phyloP scores from a whole-genome alignment of 2,888 invertebrate species.

The Pandemis corylana region DNA sequence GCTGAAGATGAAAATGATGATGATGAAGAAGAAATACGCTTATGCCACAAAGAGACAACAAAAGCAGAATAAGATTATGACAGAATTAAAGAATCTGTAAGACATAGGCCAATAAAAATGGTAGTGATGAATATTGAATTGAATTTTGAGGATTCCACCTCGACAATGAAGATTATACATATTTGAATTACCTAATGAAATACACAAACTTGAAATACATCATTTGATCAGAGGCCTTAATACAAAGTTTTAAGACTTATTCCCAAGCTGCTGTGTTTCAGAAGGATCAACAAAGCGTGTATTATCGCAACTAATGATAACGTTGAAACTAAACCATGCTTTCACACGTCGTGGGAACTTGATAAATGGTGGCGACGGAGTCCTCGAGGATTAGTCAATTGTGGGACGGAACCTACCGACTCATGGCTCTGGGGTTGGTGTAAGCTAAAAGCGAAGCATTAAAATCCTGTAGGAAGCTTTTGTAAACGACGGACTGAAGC shows the following conservation, averaged over 20 bases:
- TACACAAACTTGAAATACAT: background rate
- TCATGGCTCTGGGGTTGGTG: constrained; percentile 49
- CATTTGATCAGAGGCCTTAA: background rate
- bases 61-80: no score
- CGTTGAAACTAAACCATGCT: constrained; percentile 23
- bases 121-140: no score
- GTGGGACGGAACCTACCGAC: constrained; percentile 50
- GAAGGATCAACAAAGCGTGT: constrained; percentile 10
- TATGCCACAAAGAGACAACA: no score
- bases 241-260: background rate
- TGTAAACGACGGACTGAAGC: background rate
- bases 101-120: no score
- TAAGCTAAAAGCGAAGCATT: constrained; percentile 29
- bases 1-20: no score
- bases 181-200: background rate
- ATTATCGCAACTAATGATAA: constrained; percentile 23
- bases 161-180: background rate
- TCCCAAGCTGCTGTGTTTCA: background rate
- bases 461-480: background rate
- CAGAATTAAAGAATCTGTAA: no score
- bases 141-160: background rate
- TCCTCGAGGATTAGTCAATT: constrained; percentile 60
- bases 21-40: no score
- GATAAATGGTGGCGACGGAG: constrained; percentile 58
- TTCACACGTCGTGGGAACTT: constrained; percentile 39